These are phyloP conservation scores for Nematostella vectensis DNA, from an alignment of 92 coral and sea anemone genomes.

Conservation along the genomic window DNA sequence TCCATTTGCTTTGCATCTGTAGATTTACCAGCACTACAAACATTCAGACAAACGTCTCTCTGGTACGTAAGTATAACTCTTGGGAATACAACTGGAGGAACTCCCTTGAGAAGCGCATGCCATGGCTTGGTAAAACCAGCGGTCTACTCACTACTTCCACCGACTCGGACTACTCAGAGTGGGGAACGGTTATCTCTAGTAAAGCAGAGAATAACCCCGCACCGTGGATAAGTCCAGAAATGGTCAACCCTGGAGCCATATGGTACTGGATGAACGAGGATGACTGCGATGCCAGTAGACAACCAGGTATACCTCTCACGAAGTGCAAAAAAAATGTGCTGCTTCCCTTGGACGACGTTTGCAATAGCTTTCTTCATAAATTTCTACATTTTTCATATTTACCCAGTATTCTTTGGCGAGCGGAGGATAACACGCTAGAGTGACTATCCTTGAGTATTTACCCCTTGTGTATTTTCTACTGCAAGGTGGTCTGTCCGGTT, in stretches of 20 bases:
- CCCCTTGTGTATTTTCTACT: too few species aligned
- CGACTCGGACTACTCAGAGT: slow-evolving; percentile 26
- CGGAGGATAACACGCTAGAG: too few species aligned
- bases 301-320: slow-evolving; percentile 26
- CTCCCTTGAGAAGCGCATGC: slow-evolving; percentile 55
- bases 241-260: slow-evolving; percentile 51
- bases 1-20: not conserved
- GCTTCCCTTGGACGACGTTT: too few species aligned
- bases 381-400: too few species aligned
- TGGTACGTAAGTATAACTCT: slow-evolving; percentile 22
- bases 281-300: slow-evolving; percentile 24
- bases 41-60: slow-evolving; percentile 40
- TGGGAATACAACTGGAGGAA: slow-evolving; percentile 42
- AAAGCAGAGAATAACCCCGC: slow-evolving; percentile 31
- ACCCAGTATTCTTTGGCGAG: too few species aligned
- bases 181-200: slow-evolving; percentile 46
- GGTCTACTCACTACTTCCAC: slow-evolving; percentile 48
- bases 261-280: slow-evolving; percentile 73
- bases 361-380: too few species aligned
- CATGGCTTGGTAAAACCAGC: slow-evolving; percentile 44
- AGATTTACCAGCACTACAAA: slow-evolving; percentile 39
- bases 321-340: not conserved
- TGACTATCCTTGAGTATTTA: too few species aligned
- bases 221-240: slow-evolving; percentile 38
- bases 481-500: too few species aligned